Base-by-base conservation (phyloP, 2,888 invertebrate species). In the Trimorus sp. region DNA sequence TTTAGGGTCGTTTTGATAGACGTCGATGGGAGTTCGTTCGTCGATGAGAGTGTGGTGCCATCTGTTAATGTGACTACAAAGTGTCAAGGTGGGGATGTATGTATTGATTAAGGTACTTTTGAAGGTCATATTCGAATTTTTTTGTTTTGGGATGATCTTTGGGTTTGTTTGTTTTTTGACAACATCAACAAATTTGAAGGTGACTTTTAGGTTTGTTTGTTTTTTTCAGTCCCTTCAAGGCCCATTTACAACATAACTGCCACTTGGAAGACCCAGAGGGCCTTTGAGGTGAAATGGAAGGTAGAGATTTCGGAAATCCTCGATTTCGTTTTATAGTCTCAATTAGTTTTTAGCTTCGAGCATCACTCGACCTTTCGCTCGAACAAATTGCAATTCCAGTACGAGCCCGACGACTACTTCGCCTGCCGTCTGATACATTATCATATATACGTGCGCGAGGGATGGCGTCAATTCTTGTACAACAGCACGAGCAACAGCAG, bases 1-100 rank as follows among this genome's bases (percentile, higher is more conserved):
- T 58, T 84, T 9, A 40, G 81, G n/a, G 53, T 84, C 7, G 48
- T 85, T 14, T 74, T 85, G n/a, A 82, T 84, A 11, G 84, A 85
- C 49, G 56, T 66, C 7, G 83, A 84, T 65, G 85, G 84, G 6
- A 82, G 60, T 63, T 82, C 51, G 53, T 83, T 73, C 48, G 45
- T n/a, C 14, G 66, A 83, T 15, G 83, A 80, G 0, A 48, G 16
- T 9, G 49, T 66, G 12, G 70, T 85, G n/a, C 84, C 83, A 7
- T 79, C 12, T 36, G 62, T 73, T 6, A 56, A 60, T 9, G 77
- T 81, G 9, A 80, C 76, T 15, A 84, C 85, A 6, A 79, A 7
- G 16, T 85, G 85, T 49, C 59, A 76, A 48, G 80, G 85, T 85
- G 15, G 11, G 37, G 45, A 15, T 12, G 26, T 42, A 36, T 26